Evolutionary conservation across 2,888 invertebrate genomes (phyloP), one percentile per base, ranked within the genome.

Genomic region (Morpho helenor): DNA sequence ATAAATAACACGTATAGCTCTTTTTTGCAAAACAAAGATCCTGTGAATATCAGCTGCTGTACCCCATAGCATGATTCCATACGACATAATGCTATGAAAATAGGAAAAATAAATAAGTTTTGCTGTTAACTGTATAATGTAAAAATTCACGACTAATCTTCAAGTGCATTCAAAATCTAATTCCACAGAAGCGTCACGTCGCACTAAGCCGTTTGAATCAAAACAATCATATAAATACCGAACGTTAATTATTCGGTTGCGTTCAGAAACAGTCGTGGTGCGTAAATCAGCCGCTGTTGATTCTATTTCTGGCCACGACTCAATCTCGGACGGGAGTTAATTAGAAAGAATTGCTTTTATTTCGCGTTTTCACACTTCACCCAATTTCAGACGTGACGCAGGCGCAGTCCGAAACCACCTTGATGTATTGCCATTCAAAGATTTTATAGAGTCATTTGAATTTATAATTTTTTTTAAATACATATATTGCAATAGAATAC

Each of bases 331-430:
- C 75, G 69, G 63, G 76, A 75, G 86, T 82, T 90, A 88, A 89
- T 89, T 90, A 89, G 84, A 89, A 90, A 89, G 87, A 88, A 90
- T 89, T 85, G 87, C 85, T 89, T 87, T 90, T 90, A 89, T 90
- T 89, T 87, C 75, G 84, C 86, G 82, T 82, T 84, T 84, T 83
- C 85, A 84, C 86, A 84, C 82, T 80, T 78, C 77, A 73, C 73
- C 76, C 73, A 74, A 41, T 48, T 62, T 68, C 71, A 74, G 76
- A 77, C 71, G 77, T 84, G 86, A 86, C 85, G 79, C 77, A 80
- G 77, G 71, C 71, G 73, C 66, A 74, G 50, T 59, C 56, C 39
- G 75, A 82, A 84, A 83, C 76, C 78, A 72, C 68, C 72, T 75
- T 83, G 80, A 85, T 79, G 77, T 75, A 79, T 76, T 63, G 71